A percentile compares a stretch with the other conserved stretches of the same genome.
These are phyloP conservation scores for Parasteatoda tepidariorum DNA, from an alignment of 1,140 invertebrate genomes.

Conservation along the genomic window DNA sequence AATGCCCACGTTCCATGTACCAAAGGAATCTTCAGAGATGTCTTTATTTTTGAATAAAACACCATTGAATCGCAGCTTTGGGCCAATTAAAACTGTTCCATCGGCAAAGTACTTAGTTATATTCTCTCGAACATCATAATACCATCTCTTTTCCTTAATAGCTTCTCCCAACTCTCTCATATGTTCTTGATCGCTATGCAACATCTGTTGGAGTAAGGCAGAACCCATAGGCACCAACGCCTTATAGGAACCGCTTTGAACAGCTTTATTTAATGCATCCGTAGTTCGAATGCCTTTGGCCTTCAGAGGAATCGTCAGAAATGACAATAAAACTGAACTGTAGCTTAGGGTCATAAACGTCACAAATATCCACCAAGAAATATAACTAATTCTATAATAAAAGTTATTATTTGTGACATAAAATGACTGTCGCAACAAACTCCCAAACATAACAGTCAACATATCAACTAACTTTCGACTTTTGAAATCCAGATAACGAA, in stretches of 20 bases:
- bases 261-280: not conserved
- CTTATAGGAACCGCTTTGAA: not conserved
- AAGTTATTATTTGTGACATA: not conserved
- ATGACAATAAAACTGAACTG: conserved; percentile 23
- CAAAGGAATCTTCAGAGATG: conserved; percentile 4
- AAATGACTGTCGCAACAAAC: not conserved
- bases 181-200: not conserved
- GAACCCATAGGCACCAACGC: not conserved
- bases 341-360: not conserved
- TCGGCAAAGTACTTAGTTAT: not conserved
- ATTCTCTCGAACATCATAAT: conserved; percentile 7
- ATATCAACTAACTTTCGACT: not conserved
- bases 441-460: not conserved
- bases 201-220: not conserved
- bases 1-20: conserved; percentile 1
- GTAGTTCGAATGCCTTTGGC: conserved; percentile 5
- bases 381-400: not conserved
- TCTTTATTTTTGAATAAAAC: not conserved
- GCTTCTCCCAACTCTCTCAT: not conserved
- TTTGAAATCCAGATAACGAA: not conserved
- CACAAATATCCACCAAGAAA: conserved; percentile 1
- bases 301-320: not conserved
- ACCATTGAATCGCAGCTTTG: not conserved
- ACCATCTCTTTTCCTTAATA: not conserved
- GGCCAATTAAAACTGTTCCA: not conserved